phyloP scores from a whole-genome alignment of 2,797 vertebrate genomes.

The Falco concolor region DNA sequence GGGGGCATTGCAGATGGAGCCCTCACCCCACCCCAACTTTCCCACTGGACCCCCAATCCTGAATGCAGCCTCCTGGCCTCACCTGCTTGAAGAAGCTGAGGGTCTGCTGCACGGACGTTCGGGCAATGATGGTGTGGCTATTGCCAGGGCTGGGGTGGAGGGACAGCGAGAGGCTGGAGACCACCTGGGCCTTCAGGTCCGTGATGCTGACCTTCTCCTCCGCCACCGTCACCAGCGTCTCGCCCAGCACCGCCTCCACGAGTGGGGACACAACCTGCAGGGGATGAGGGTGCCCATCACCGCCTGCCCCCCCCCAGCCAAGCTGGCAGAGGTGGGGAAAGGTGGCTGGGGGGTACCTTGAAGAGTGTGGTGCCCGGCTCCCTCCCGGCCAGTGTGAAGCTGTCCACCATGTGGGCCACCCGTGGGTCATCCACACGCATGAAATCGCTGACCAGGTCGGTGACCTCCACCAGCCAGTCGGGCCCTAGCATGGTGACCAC shows the following conservation, averaged over 20 bases:
- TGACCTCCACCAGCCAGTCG: conserved; percentile 97
- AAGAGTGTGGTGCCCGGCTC: conserved; percentile 88
- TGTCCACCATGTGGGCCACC: conserved; percentile 90
- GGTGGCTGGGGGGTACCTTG: conserved; percentile 76
- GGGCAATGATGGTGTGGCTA: conserved; percentile 95
- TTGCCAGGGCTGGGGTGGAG: conserved; percentile 92
- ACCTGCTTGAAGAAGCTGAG: conserved; percentile 93
- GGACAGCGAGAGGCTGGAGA: conserved; percentile 87
- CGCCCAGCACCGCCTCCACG: conserved; percentile 88
- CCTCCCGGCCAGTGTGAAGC: conserved; percentile 86
- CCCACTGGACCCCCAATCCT: not conserved
- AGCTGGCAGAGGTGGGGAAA: not conserved
- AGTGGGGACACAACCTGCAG: conserved; percentile 94
- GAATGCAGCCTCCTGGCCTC: not conserved
- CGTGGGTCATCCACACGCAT: conserved; percentile 87
- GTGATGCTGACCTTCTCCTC: conserved; percentile 97
- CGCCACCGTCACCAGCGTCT: conserved; percentile 85
- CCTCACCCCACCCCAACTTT: not conserved
- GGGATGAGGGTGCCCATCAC: not conserved
- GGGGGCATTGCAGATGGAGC: not conserved
- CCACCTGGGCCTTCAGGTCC: conserved; percentile 86
- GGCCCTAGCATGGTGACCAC: conserved; percentile 97
- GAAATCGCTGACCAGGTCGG: conserved; percentile 92
- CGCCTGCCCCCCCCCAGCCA: not conserved
- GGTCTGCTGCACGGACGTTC: conserved; percentile 85